Base-by-base conservation (phyloP, 2,113 vertebrate species). In the Oreocharis arfaki region DNA sequence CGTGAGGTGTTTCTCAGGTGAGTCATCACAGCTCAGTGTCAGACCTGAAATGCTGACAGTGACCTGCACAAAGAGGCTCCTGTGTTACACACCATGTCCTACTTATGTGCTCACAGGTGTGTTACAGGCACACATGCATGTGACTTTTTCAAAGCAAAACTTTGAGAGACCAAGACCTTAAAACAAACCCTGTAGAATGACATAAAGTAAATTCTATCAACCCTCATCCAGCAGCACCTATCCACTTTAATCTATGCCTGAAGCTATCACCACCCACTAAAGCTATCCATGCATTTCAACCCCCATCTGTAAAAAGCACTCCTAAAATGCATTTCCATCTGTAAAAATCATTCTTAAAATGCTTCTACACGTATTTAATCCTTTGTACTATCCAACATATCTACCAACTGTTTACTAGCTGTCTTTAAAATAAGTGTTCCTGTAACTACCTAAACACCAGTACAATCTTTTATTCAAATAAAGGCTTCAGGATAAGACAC, bases 91-190 rank as follows among this genome's bases (percentile, higher is more conserved):
- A 1, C 64, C 46, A 37, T 1, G 3, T 41, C 56, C 64, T 44
- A 32, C 50, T 10, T 3, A 19, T 1, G 7, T 28, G 63, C 21
- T n/a, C 22, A 30, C 8, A n/a, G 1, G 1, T 39, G 42, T 24
- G 21, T 24, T 56, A 68, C 52, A 68, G 37, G 28, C 30, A 49
- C 16, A 42, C 7, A 7, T 1, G 3, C 13, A 23, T 1, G 22
- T 13, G 33, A 21, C 27, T 49, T 87, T 63, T 18, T n/a, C 50
- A 64, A 65, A 73, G 11, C 10, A 75, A 15, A 82, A 68, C 18
- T 32, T 77, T 3, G 1, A 49, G n/a, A 87, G 15, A 60, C n/a
- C 6, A 86, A 64, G 42, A 59, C 41, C 41, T 73, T 52, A 69
- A 80, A 75, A 74, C 32, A 86, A 89, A 86, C 4, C 7, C 41